Conservation (phyloP, 1,140 invertebrate genomes). For the Brachionus asplanchnoidis region DNA sequence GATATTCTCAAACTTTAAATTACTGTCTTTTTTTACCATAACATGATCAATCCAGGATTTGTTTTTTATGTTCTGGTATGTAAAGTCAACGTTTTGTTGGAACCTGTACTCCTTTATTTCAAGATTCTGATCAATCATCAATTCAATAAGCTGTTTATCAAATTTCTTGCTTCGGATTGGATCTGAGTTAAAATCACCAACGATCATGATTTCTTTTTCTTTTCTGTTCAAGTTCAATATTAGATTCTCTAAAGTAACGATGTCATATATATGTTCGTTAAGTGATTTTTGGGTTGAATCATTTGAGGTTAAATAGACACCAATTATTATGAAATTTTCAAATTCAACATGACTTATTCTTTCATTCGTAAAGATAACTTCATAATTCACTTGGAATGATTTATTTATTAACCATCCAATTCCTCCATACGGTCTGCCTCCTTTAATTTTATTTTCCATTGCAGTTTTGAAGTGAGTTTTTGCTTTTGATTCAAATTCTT, state of each 20-base stretch:
- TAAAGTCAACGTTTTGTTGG: too few relatives aligned
- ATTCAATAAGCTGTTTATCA: neutral
- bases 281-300: neutral
- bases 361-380: neutral
- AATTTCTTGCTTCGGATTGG: neutral
- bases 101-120: too few relatives aligned
- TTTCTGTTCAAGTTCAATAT: neutral
- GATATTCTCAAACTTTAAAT: too few relatives aligned
- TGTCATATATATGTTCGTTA: neutral
- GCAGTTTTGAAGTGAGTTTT: neutral
- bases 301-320: neutral
- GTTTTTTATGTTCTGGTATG: too few relatives aligned
- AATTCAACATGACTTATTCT: neutral
- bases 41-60: too few relatives aligned
- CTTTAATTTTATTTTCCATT: neutral
- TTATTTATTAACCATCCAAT: slow-evolving; percentile 8
- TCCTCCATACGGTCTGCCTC: neutral
- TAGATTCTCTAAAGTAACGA: neutral
- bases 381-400: neutral
- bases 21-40: too few relatives aligned
- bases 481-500: neutral
- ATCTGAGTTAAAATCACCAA: slow-evolving; percentile 2
- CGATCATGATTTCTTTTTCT: neutral
- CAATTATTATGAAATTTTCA: neutral
- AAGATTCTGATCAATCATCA: neutral